Base-by-base conservation (phyloP, 1,140 invertebrate genomes). In the Protaetia brevitarsis region DNA sequence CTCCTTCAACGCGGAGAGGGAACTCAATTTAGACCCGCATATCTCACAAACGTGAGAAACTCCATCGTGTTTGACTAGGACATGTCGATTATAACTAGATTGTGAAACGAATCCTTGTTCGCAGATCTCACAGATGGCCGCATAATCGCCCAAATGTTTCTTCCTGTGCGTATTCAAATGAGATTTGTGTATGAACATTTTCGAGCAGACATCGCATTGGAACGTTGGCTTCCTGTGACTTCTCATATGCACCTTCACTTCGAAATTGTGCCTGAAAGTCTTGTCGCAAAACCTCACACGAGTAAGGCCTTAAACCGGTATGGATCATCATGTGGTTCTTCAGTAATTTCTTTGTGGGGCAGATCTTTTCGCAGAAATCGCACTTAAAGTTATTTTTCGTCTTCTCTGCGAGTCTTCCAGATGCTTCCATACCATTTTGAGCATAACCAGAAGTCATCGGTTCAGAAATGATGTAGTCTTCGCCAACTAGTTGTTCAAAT, bases 101-200 rank as follows among this genome's bases (percentile, higher is more conserved):
- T 68, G 67, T 0, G 74, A 73, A 7, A 74, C 63, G 62, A 75
- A 76, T 2, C 74, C 74, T 27, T 68, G 61, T 21, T 69, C 57
- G 62, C 74, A 76, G 3, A 67, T 30, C 29, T 71, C 65, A 64
- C 74, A 76, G 59, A 68, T 69, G 0, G 60, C 70, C 7, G 70
- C 68, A 31, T 68, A 75, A 62, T 87, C 82, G 16, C 83, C 82
- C n/a, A 83, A 81, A 63, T 87, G 84, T 23, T 85, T 84, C 19
- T 85, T 80, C 3, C 84, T 76, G 71, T 92, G 89, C 11, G 83
- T 84, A 2, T 85, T 84, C 59, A 91, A 78, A 65, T 89, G 82
- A 1, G 86, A 84, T 19, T 85, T 83, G 0, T 89, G 82, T 5
- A 85, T 88, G 71, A 93, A 93, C 2, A 84, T 82, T 67, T 87